Base-by-base conservation (phyloP, 1,140 invertebrate species). In the Lordiphosa stackelbergi region DNA sequence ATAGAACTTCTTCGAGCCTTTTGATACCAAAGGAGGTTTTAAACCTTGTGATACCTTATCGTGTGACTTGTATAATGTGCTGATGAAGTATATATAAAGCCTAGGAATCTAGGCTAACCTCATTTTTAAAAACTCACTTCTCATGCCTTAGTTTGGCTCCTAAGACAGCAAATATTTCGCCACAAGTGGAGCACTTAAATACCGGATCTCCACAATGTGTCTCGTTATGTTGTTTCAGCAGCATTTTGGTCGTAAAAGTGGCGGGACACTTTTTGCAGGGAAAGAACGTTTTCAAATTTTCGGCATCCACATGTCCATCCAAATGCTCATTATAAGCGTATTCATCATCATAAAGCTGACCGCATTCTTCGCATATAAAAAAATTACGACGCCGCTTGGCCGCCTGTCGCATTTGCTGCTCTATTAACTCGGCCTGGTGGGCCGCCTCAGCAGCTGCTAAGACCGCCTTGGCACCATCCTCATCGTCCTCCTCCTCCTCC, bases 301-400 rank as follows among this genome's bases (percentile, higher is more conserved):
- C 53, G 2, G 49, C 43, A 0, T 47, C 42, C 3, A 22, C 8
- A 12, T 81, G 77, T 0, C 36, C 51, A 2, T 59, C 42, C 8
- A 58, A 1, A 19, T 81, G 77, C 5, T 37, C 42, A 4, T 61
- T 69, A 13, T 72, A 81, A 0, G 49, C n/a, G 22, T 12, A 7
- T 13, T 66, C 63, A 7, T 58, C 11, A 0, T 52, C 43, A 6
- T 69, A 84, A 10, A 57, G 48, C 13, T 64, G 53, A 2, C 77
- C 78, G 46, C 77, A 81, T 13, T 77, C 53, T 16, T 83, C 64
- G 42, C 77, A 81, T 8, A 81, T 83, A 7, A 69, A 81, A 36
- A 83, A 81, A 22, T 81, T 77, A 0, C 61, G 62, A 0, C 35
- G 10, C 3, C 78, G 51, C n/a, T 81, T 77, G 8, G 16, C 19